Base-by-base conservation (phyloP, 2,113 vertebrate genomes). In the Dromiciops gliroides region DNA sequence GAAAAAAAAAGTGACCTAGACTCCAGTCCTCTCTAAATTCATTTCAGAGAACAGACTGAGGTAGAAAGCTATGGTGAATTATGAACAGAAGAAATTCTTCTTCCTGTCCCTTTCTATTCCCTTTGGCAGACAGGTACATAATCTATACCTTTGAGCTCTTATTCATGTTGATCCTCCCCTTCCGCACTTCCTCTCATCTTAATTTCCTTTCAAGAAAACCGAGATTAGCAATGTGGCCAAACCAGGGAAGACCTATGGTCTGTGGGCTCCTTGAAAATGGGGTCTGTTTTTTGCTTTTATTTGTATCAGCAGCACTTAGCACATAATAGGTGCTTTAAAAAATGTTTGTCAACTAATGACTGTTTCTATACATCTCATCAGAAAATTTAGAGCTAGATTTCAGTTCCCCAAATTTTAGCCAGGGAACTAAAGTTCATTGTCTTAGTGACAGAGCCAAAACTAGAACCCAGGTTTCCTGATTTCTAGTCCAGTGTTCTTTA, bases 1-100 rank as follows among this genome's bases (percentile, higher is more conserved):
- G 94, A 93, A 96, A 97, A 97, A 97, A 95, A 95, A 97, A 44
- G n/a, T 49, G 95, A 50, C 67, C 91, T 56, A 92, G 90, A 93
- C 91, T 89, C 75, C 90, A 50, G 52, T 93, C 93, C 60, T 93
- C 94, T 37, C 48, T n/a, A 53, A 50, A 96, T 90, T n/a, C 95
- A 37, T 92, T 91, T 95, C 96, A 96, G 75, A 5, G 4, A 89
- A 53, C 0, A 94, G 12, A 0, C 5, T 3, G 89, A 44, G 88
- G 89, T 7, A 92, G 56, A 89, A 95, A 95, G 16, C 2, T 50
- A 90, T 3, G 8, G 49, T 96, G 0, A 56, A 92, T 23, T 44
- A 89, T 56, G 48, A 19, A 28, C 2, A 94, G 90, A 52, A 91
- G 92, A 93, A 50, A 88, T 14, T 31, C 1, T 3, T 95, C 37